Base-by-base conservation (phyloP, 2,797 vertebrate species). In the Silurus aristotelis region DNA sequence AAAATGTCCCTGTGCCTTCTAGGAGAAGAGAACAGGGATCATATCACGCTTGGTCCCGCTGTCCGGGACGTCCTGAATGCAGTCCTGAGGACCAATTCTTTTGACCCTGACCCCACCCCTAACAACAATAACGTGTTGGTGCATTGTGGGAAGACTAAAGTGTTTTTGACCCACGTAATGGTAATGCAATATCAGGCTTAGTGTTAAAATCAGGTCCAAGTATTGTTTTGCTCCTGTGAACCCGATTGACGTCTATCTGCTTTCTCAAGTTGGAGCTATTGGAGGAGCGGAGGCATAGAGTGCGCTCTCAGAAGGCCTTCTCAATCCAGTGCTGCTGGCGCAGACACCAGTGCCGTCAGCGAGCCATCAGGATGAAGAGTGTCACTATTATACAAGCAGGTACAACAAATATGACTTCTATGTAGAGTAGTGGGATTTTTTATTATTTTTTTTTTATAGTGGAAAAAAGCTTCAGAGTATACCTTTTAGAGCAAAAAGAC, bases 361-460 rank as follows among this genome's bases (percentile, higher is more conserved):
- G 87, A 63, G 92, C 88, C 0, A 88, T 90, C 88, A 92, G 90
- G 89, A 94, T 88, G 20, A 85, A 0, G 68, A 95, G 96, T 0
- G 96, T 96, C 13, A 92, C 92, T 15, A 87, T 95, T 75, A 97
- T 99, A 92, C 98, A 99, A 95, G 96, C 98, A 96, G 98, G 98
- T 99, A 94, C 88, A 89, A 82, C 9, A 67, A 63, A n/a, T 52
- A 10, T 52, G 8, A 52, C 10, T 52, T 1, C 48, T 7, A 10
- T 7, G 6, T 52, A 52, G 8, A 52, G 48, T 31, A 31, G 31
- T 31, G 1, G 31, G 31, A 31, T 31, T 31, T 31, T 31, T 31
- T 31, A 31, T 31, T 31, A 1, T 31, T 31, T 31, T 1, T 31
- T 31, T 31, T 31, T 31, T 31, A 27, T 27, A 27, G 27, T 27